Base-by-base conservation (phyloP, 2,888 invertebrate species). In the Acanthacorydalis orientalis region DNA sequence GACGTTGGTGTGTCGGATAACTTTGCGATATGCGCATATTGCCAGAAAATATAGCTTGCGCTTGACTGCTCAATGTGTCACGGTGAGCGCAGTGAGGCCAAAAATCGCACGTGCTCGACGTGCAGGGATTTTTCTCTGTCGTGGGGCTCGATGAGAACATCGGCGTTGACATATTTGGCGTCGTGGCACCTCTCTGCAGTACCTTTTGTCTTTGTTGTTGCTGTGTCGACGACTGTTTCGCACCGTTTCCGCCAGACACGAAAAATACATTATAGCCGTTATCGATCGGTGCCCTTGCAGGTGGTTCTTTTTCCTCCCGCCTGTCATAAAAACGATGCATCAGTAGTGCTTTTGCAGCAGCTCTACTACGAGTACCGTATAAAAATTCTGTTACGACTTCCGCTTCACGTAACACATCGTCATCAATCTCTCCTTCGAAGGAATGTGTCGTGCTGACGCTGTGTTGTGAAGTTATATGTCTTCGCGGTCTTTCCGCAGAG, bases 61-160 rank as follows among this genome's bases (percentile, higher is more conserved):
- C 53, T 33, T 59, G 57, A 39, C 55, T 57, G 44, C 54, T 58
- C 41, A 44, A 12, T 16, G 15, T 44, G 4, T 70, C 69, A 15
- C 70, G 60, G 51, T 71, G 72, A 0, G 68, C 66, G 54, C 73
- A 72, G 48, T 72, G 72, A 12, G 78, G 77, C 78, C 78, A 78
- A 62, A 75, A 78, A 54, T 76, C 74, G 57, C 77, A 77, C 10
- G 71, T 70, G 51, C 68, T 70, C 44, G 70, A 68, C 55, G 67
- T 72, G 58, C 73, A 75, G 34, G 68, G 64, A 46, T 62, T 57
- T 44, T 60, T 63, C 9, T 61, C 54, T 44, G 63, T 64, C 9
- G 61, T 57, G 23, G 31, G 43, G 2, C 16, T 15, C 31, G 42
- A 16, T 57, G 59, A 46, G 10, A 57, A 57, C 44, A 57, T 59